Evolutionary conservation across 2,797 vertebrate species (phyloP), one percentile per base, ranked within the genome.

Genomic region (Erpetoichthys calabaricus): DNA sequence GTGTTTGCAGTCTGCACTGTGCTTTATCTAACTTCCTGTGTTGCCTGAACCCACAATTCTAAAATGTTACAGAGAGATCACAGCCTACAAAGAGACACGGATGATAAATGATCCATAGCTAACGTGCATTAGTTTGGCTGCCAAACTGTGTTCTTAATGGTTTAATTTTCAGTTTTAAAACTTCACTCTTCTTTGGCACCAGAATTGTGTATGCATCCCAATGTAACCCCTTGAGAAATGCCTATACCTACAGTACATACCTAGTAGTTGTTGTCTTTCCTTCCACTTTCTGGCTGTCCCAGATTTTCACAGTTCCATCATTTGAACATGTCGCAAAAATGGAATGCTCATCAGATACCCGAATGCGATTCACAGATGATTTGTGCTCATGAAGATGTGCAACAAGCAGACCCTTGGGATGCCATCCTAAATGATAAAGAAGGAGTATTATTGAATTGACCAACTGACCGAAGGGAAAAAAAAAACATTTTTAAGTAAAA

Each of bases 261-360:
- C 94, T 89, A 62, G 94, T 98, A 53, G 95, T 98, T 4, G 94
- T 97, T 51, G 93, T 97, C 77, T 97, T 98, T 47, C 95, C 95
- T 75, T 98, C 95, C 94, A 99, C 98, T 82, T 99, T 99, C 65
- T 97, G 94, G 64, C 94, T 97, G 72, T 98, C 94, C 95, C 95
- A 99, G 54, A 99, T 91, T 71, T 97, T 99, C 45, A 98, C 92
- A 0, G 92, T 91, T 58, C 95, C 94, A 59, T 99, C 95, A 7
- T 97, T 97, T 60, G 95, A 98, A 63, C 91, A 96, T 1, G 94
- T 97, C 50, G 95, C 92, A 65, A 99, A 99, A 73, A 97, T 92
- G 50, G 90, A 86, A 74, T 98, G 94, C 25, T 99, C 95, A 52
- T 98, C 94, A 0, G 94, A 97, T 5, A 99, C 94, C 3, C 89